A percentile compares a stretch with the other conserved stretches of the same genome.
Conservation (phyloP, 2,797 vertebrate genomes). For the Enteromius treurensis region DNA sequence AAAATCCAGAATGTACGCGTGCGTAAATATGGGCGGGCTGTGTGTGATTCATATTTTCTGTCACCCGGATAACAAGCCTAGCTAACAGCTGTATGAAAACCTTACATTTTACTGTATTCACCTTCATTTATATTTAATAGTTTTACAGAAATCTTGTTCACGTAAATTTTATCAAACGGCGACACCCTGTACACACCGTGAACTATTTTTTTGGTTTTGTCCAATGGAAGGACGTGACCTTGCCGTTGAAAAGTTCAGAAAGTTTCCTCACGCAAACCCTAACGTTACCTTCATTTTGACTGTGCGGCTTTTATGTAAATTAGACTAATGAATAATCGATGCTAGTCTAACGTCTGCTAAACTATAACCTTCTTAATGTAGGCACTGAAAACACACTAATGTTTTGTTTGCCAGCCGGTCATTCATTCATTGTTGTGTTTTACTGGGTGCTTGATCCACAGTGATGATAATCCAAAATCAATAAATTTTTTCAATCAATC, state of each 20-base stretch:
- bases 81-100: neutral
- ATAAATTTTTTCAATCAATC: too few relatives aligned
- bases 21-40: slow-evolving; percentile 27
- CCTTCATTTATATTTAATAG: neutral
- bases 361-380: too few relatives aligned
- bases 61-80: slow-evolving; percentile 14
- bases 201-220: neutral
- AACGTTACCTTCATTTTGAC: neutral
- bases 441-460: neutral
- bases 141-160: neutral
- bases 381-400: neutral
- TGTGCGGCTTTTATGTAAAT: neutral
- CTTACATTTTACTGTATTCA: neutral
- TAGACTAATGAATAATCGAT: neutral
- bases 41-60: slow-evolving; percentile 51
- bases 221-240: slow-evolving; percentile 63
- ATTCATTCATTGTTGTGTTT: slow-evolving; percentile 9
- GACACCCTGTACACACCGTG: neutral
- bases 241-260: slow-evolving; percentile 41
- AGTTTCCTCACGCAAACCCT: neutral
- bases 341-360: neutral
- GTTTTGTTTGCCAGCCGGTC: neutral
- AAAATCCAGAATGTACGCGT: too few relatives aligned
- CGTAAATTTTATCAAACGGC: rapidly evolving
- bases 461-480: neutral